Evolutionary conservation across 2,888 invertebrate species (phyloP).

Genomic region (Andrena fulva): DNA sequence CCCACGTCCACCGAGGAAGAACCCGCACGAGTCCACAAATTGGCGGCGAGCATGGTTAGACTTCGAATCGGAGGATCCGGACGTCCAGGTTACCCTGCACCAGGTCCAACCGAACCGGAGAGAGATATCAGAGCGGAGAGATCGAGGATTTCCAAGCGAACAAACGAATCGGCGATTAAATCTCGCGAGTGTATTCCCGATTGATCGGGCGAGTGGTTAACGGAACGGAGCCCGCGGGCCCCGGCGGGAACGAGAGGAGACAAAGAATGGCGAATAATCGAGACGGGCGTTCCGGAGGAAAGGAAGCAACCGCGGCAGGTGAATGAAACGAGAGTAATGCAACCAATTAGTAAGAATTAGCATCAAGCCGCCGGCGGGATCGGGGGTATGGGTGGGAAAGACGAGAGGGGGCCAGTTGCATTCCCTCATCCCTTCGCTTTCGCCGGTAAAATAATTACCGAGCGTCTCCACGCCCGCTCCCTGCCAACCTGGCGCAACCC

Average conservation of each 20-base stretch:
- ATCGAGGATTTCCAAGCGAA: too few species aligned
- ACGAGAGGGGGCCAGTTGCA: conserved; percentile 16
- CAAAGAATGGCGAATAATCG: conserved; percentile 26
- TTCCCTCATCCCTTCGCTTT: conserved; percentile 36
- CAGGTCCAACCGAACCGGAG: too few species aligned
- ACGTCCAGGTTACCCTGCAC: too few species aligned
- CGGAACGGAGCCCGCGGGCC: background rate
- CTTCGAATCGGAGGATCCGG: too few species aligned
- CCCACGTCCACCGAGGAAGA: background rate
- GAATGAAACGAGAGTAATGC: conserved; percentile 72
- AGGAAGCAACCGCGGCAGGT: conserved; percentile 46
- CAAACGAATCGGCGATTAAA: background rate
- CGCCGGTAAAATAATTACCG: conserved; percentile 65
- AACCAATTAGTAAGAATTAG: conserved; percentile 76
- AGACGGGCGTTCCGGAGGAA: conserved; percentile 19
- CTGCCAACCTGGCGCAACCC: background rate
- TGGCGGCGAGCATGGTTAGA: too few species aligned
- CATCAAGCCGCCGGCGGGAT: conserved; percentile 46
- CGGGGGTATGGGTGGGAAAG: conserved; percentile 1
- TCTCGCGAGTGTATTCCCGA: background rate
- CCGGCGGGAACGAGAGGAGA: background rate
- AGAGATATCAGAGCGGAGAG: too few species aligned
- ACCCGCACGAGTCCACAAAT: background rate
- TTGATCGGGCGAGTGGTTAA: background rate
- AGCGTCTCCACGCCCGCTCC: conserved; percentile 32